Base-by-base conservation (phyloP, 2,888 invertebrate genomes). In the Herminia tarsipennalis region DNA sequence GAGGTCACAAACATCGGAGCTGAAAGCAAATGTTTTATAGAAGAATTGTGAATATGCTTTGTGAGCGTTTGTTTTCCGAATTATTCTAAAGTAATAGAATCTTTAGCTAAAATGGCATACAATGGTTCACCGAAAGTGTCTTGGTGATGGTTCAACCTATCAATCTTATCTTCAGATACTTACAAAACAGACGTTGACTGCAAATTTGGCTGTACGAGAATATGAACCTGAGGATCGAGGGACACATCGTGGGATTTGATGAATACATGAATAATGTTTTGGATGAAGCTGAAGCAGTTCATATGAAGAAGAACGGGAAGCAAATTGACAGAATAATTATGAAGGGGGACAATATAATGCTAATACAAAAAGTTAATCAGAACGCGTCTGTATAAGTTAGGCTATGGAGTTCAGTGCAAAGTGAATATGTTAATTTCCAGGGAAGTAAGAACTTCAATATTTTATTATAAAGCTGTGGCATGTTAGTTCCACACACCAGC, bases 141-240 rank as follows among this genome's bases (percentile, higher is more conserved):
- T 99, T 98, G 94, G 98, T 99, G 92, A 98, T 99, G 98, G 98
- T 99, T 3, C 98, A 99, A 79, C 98, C 98, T 93, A 99, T 98
- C 92, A 98, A 98, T 93, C 94, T 98, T 70, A 98, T 99, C 79
- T 99, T 99, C 89, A 95, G 98, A 67, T 99, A 97, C 82, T 92
- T 99, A 39, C 99, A 99, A 92, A 98, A 98, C 82, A 94, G 98
- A 74, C 97, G 98, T 56, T 93, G 98, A 73, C 98, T 99, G 28
- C 98, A 98, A 93, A 97, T 99, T 56, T 99, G 99, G 99, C 92
- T 99, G 39, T 99, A 98, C 86, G 99, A 99, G 88, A 99, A 99
- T 85, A 94, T 98, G 56, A 97, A 97, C 77, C 92, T 98, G 53
- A 93, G 99, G 52, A 97, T 99, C 73, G 99, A 99, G 91, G 99